Evolutionary conservation across 2,888 invertebrate species (phyloP).

Genomic region (Rambutsinella grinnellia): DNA sequence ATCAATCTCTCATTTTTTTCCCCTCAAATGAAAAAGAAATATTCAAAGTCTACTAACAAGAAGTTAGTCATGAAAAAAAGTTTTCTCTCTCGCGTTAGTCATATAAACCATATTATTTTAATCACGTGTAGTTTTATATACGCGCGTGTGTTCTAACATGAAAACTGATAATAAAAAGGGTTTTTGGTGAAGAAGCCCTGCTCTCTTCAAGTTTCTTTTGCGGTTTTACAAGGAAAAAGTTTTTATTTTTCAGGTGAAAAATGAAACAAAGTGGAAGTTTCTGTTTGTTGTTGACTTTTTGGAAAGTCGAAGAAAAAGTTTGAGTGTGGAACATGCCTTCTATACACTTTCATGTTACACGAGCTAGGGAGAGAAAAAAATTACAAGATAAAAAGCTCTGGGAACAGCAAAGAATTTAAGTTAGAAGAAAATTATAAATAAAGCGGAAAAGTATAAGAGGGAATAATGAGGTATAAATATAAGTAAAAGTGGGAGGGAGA

Average conservation of each 20-base stretch:
- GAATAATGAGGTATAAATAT: slow-evolving; percentile 34
- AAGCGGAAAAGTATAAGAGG: slow-evolving; percentile 4
- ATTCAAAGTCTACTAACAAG: not conserved
- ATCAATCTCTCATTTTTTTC: not conserved
- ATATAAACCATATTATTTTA: not conserved
- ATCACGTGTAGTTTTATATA: not conserved
- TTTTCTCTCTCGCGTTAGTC: not conserved
- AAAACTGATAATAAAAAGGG: slow-evolving; percentile 2
- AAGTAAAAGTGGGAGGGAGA: slow-evolving; percentile 26
- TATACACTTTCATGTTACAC: too few species aligned
- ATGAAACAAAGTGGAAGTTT: not conserved
- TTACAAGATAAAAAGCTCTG: too few species aligned
- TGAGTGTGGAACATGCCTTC: not conserved
- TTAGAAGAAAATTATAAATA: not conserved
- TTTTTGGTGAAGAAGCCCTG: not conserved
- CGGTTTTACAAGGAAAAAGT: not conserved
- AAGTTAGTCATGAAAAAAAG: too few species aligned
- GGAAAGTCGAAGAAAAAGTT: slow-evolving; percentile 5
- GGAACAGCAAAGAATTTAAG: not conserved
- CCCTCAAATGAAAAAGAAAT: not conserved
- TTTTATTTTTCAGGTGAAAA: not conserved
- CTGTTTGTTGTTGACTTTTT: slow-evolving; percentile 7
- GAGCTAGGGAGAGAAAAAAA: too few species aligned
- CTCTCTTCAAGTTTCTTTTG: not conserved
- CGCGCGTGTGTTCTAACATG: not conserved